Evolutionary conservation across 2,888 invertebrate species (phyloP).

Genomic region (Clepsis dumicolana): DNA sequence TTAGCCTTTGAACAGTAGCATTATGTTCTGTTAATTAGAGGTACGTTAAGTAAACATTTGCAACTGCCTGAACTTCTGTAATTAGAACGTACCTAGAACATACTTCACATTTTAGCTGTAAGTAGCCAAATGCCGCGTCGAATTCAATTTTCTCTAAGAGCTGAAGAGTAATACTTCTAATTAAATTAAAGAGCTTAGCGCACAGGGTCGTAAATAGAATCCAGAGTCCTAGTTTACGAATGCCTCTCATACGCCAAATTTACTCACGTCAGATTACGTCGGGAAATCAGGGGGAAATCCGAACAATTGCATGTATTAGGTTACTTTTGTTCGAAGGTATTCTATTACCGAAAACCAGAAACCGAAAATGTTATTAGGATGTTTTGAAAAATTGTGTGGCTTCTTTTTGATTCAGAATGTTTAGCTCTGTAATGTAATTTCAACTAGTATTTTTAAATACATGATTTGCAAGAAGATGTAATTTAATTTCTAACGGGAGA

Average conservation of each 20-base stretch:
- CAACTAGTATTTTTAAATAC: too few relatives aligned
- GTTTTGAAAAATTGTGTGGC: not conserved
- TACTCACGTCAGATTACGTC: constrained; percentile 22
- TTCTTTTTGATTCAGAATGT: not conserved
- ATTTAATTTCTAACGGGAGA: too few relatives aligned
- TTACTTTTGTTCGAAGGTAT: constrained; percentile 32
- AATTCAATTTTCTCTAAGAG: not conserved
- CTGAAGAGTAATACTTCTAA: constrained; percentile 17
- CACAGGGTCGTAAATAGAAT: constrained; percentile 23
- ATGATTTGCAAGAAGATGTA: too few relatives aligned
- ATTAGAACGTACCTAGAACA: not conserved
- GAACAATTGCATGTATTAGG: constrained; percentile 23
- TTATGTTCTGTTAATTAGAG: not conserved
- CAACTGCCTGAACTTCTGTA: not conserved
- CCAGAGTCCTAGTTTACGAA: constrained; percentile 17
- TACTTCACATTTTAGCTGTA: not conserved
- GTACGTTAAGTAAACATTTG: not conserved
- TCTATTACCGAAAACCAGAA: constrained; percentile 6
- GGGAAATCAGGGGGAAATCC: constrained; percentile 21
- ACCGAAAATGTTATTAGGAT: constrained; percentile 4
- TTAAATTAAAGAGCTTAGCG: constrained; percentile 31
- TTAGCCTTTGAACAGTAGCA: not conserved
- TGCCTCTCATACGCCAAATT: constrained; percentile 17
- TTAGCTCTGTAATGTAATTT: too few relatives aligned
- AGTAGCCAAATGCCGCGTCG: constrained; percentile 7